Percentiles rank a stretch among this genome's conserved stretches.
Evolutionary conservation across 1,140 invertebrate genomes (phyloP).

Genomic region (Bombus superbus): DNA sequence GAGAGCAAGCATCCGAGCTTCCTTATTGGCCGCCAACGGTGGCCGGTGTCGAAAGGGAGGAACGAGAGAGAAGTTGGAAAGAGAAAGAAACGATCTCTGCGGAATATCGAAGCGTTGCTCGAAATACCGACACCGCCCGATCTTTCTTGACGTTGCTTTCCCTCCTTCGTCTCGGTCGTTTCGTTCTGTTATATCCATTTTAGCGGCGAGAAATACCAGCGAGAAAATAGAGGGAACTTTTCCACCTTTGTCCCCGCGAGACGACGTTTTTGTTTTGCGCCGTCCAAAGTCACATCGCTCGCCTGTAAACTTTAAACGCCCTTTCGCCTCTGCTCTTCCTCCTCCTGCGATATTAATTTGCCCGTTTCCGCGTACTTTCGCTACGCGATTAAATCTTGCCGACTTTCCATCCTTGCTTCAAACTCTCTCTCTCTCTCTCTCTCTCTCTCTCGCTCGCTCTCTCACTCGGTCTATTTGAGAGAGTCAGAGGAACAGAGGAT

Average conservation of each 20-base stretch:
- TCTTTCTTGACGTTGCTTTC: conserved; percentile 3
- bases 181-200: not conserved
- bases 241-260: conserved; percentile 38
- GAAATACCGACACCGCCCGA: not conserved
- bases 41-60: not conserved
- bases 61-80: not conserved
- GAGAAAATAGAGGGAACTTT: not conserved
- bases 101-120: conserved; percentile 11
- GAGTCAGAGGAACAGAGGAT: not conserved
- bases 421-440: not conserved
- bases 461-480: not conserved
- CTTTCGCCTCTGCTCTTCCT: conserved; percentile 26
- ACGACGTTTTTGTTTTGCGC: conserved; percentile 31
- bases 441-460: too few species aligned
- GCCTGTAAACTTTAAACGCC: conserved; percentile 45
- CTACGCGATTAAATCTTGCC: not conserved
- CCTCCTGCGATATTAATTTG: not conserved
- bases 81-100: conserved; percentile 23
- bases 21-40: not conserved
- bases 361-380: not conserved
- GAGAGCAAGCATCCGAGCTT: not conserved
- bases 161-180: not conserved
- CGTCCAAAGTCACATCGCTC: not conserved
- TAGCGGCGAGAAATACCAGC: not conserved
- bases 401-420: not conserved